phyloP scores from a whole-genome alignment of 1,140 invertebrate genomes.

The Melanaphis sacchari region DNA sequence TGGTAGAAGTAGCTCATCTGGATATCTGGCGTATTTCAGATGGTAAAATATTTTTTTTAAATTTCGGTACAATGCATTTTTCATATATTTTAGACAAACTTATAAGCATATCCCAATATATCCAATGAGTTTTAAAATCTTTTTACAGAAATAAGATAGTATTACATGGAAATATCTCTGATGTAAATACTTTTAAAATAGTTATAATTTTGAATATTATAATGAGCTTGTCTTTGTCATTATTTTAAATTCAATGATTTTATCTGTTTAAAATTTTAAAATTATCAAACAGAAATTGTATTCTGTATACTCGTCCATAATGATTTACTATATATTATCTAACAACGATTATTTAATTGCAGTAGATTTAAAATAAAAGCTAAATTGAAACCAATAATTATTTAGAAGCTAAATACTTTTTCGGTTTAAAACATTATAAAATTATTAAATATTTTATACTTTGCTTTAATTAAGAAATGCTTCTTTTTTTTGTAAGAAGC shows the following conservation, averaged over 20 bases:
- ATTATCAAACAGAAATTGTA: background rate
- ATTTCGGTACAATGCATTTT: background rate
- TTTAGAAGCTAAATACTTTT: too few relatives aligned
- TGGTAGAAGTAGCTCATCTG: background rate
- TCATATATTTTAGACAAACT: background rate
- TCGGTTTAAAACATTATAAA: too few relatives aligned
- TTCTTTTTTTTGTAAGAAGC: background rate
- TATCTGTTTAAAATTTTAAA: background rate
- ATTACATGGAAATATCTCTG: background rate
- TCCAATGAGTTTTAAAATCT: background rate
- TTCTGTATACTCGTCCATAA: background rate
- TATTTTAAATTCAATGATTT: background rate
- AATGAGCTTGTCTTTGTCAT: background rate
- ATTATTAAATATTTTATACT: background rate
- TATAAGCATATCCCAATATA: background rate
- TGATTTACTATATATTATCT: background rate
- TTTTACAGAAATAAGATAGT: background rate
- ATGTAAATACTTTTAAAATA: background rate
- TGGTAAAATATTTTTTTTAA: background rate
- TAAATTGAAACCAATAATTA: too few relatives aligned
- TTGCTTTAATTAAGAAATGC: background rate
- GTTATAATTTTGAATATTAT: background rate
- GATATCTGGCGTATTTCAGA: slow-evolving; percentile 26
- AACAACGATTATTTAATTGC: too few relatives aligned
- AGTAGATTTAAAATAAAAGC: too few relatives aligned